Evolutionary conservation across 2,888 invertebrate species (phyloP).

Genomic region (Lottia gigantea): DNA sequence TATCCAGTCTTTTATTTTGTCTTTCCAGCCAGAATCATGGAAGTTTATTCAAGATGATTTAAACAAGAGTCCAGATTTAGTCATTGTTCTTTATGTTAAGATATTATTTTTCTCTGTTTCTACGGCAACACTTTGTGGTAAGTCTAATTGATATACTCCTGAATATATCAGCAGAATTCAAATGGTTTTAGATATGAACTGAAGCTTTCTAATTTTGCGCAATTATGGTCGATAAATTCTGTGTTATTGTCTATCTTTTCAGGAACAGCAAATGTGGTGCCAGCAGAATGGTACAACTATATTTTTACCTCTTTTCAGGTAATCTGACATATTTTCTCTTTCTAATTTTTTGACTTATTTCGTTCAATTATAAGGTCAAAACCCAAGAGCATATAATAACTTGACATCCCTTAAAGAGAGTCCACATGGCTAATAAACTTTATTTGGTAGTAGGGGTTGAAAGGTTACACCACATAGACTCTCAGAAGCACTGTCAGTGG

Average conservation of each 20-base stretch:
- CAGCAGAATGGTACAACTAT: slow-evolving; percentile 52
- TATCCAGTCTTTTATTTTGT: no score
- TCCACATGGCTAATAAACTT: neutral
- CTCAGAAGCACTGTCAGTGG: no score
- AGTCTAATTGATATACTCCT: no score
- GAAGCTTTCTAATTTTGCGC: no score
- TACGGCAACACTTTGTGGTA: slow-evolving; percentile 57
- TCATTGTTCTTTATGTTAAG: slow-evolving; percentile 44
- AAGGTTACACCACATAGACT: no score
- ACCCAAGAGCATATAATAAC: neutral
- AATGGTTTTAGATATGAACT: no score
- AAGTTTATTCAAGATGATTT: slow-evolving; percentile 45
- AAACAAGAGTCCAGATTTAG: slow-evolving; percentile 35
- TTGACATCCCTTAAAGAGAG: neutral
- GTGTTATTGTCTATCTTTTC: slow-evolving; percentile 23
- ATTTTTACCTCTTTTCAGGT: slow-evolving; percentile 50
- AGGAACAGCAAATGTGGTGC: slow-evolving; percentile 50
- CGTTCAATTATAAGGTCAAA: no score
- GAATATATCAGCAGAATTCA: no score
- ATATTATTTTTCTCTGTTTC: slow-evolving; percentile 58
- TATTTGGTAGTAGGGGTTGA: no score
- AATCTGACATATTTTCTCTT: neutral
- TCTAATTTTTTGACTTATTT: no score
- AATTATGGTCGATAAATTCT: no score
- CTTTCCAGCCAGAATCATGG: slow-evolving; percentile 47